phyloP scores from a whole-genome alignment of 2,797 vertebrate species.

The Glossophaga mutica region DNA sequence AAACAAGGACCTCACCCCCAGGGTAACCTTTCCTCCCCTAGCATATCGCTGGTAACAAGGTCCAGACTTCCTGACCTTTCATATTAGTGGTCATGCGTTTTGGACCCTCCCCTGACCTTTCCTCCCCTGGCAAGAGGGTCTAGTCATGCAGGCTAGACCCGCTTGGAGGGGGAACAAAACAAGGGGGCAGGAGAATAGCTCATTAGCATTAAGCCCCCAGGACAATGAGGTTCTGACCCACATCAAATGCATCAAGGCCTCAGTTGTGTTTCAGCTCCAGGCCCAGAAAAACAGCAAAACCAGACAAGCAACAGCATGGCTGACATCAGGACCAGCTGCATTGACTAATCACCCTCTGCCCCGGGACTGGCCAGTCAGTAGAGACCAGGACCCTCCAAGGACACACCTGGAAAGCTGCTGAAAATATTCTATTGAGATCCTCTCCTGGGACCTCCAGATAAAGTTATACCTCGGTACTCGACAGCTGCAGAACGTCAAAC shows the following conservation, averaged over 20 bases:
- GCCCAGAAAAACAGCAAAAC: neutral
- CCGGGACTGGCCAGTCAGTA: neutral
- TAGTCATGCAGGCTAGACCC: neutral
- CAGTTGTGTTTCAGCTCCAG: neutral
- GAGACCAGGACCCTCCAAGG: neutral
- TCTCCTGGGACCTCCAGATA: neutral
- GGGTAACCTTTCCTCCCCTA: neutral
- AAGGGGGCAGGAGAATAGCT: neutral
- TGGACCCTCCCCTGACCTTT: too few species aligned
- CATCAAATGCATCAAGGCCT: neutral
- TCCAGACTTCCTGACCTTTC: too few species aligned
- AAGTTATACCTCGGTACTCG: neutral
- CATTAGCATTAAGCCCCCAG: neutral
- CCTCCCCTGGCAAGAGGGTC: too few species aligned
- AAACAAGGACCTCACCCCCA: neutral
- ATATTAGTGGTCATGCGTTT: too few species aligned
- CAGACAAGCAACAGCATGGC: neutral
- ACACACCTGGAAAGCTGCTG: neutral
- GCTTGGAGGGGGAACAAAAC: neutral
- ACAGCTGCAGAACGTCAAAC: neutral
- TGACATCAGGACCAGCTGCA: neutral
- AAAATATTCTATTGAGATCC: neutral
- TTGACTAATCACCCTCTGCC: neutral
- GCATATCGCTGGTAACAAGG: neutral
- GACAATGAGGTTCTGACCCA: neutral